phyloP scores from a whole-genome alignment of 2,113 vertebrate species.

The Pangasianodon gigas region DNA sequence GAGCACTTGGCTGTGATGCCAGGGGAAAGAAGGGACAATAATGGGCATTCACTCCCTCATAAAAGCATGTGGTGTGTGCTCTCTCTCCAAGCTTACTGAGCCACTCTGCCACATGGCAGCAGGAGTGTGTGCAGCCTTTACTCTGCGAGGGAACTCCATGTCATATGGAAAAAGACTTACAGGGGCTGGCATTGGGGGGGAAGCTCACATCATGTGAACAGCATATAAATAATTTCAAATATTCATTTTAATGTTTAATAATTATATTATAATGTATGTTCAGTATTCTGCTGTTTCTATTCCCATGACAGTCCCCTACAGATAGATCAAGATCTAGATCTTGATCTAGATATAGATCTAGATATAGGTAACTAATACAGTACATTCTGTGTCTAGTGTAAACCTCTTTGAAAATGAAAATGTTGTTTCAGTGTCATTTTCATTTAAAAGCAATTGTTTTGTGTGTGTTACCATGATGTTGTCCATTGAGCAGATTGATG shows the following conservation, averaged over 20 bases:
- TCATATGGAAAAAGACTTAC: background rate
- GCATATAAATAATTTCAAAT: background rate
- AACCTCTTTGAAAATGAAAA: background rate
- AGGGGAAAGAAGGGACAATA: conserved; percentile 13
- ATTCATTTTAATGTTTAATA: background rate
- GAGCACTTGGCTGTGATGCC: conserved; percentile 11
- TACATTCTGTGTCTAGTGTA: conserved; percentile 17
- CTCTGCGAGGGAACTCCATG: background rate
- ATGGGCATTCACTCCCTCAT: conserved; percentile 12
- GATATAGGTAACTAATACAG: conserved; percentile 15
- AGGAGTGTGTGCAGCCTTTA: conserved; percentile 1
- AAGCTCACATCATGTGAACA: background rate
- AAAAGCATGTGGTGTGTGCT: conserved; percentile 17
- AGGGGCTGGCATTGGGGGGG: background rate
- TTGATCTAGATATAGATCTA: conserved; percentile 15
- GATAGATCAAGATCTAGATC: conserved; percentile 28
- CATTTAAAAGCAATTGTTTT: conserved; percentile 22
- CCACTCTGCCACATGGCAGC: conserved; percentile 17
- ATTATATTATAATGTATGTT: background rate
- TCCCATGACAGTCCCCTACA: conserved; percentile 17
- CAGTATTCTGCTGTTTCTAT: background rate
- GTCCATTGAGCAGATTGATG: conserved; percentile 29
- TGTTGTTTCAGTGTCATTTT: background rate
- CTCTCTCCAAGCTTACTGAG: background rate
- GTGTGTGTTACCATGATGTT: conserved; percentile 12